Evolutionary conservation across 1,140 invertebrate genomes (phyloP), one percentile per base, ranked within the genome.

Genomic region (Tetragnatha versicolor): DNA sequence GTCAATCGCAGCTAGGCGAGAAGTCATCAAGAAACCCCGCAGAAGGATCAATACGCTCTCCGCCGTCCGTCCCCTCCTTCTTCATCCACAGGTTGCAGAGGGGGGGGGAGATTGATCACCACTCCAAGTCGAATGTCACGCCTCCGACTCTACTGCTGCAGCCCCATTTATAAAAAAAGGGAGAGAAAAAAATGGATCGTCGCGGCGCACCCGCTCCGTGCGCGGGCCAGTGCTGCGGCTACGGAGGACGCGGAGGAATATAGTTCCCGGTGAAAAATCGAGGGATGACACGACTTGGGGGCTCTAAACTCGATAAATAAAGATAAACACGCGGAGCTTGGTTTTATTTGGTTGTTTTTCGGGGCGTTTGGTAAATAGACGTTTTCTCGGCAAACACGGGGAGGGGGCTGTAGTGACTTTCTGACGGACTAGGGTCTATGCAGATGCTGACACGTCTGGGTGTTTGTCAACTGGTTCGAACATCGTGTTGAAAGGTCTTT

Each of bases 51-150:
- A 70, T n/a, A 29, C 27, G 27, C 27, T 31, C 25, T 37, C 17
- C 17, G 12, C 33, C n/a, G 14, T 39, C 22, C 35, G 12, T 29
- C 12, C 20, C 10, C 20, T 35, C 25, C n/a, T 42, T 33, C 20
- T 29, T 6, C 69, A 51, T 60, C 69, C 20, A 55, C 69, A 72
- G 51, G 53, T 55, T 55, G 51, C 27, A 60, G 45, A 58, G 51
- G 42, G 42, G 45, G 60, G 53, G 53, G 33, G 53, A 58, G 69
- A 72, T 72, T 72, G 69, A 72, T 72, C 69, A 72, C 69, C 53
- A 58, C 69, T 72, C 69, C 35, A 72, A 72, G 69, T 42, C 53
- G 69, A 72, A 72, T 72, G 69, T 72, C 69, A 72, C 69, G 69
- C 69, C 69, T 72, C 35, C 45, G 37, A 72, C 35, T 72, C 29